phyloP scores from a whole-genome alignment of 2,888 invertebrate species.

The Tridacna gigas region DNA sequence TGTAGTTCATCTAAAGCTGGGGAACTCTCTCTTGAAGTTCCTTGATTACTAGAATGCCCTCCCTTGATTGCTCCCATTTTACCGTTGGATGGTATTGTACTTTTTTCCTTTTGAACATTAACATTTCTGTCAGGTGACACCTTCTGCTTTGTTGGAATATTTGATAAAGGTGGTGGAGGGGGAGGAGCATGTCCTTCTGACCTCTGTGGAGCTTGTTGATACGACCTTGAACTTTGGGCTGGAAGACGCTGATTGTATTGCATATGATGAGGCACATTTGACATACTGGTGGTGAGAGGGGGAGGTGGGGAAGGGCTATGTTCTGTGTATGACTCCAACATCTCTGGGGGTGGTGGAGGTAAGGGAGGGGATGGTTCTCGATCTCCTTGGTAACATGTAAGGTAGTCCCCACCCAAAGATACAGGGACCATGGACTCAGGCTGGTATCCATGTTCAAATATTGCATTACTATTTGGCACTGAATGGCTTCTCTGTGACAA shows the following conservation, averaged over 20 bases:
- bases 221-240: constrained; percentile 2
- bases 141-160: constrained; percentile 49
- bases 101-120: background rate
- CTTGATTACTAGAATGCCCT: constrained; percentile 25
- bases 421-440: constrained; percentile 69
- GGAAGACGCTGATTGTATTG: constrained; percentile 35
- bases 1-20: constrained; percentile 49
- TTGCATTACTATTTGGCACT: constrained; percentile 43
- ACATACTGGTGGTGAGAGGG: constrained; percentile 6
- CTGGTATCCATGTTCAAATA: constrained; percentile 41
- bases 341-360: constrained; percentile 72
- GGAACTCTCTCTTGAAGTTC: constrained; percentile 25
- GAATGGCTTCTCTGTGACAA: constrained; percentile 58
- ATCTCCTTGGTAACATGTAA: constrained; percentile 52
- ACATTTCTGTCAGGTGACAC: constrained; percentile 13
- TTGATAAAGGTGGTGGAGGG: constrained; percentile 64
- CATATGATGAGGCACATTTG: constrained; percentile 33
- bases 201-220: constrained; percentile 8
- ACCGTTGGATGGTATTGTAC: constrained; percentile 5
- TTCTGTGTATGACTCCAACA: constrained; percentile 24
- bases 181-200: constrained; percentile 40
- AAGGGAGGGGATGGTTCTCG: constrained; percentile 73
- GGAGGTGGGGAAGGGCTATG: constrained; percentile 4
- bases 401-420: constrained; percentile 61
- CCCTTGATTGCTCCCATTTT: constrained; percentile 22